phyloP scores from a whole-genome alignment of 2,888 invertebrate genomes.

The Trilocha varians region DNA sequence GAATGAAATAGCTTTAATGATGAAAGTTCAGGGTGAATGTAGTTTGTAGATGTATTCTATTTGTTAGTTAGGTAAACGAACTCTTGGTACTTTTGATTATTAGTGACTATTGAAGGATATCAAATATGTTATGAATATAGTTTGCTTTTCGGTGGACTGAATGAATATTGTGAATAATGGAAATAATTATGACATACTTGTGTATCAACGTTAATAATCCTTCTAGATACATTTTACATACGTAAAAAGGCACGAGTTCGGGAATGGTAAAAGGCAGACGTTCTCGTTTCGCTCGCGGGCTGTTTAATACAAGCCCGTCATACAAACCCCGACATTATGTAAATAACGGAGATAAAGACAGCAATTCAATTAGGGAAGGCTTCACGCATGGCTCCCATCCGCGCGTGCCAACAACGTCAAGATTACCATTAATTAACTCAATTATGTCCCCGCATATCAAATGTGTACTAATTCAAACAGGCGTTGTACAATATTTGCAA shows the following conservation, averaged over 20 bases:
- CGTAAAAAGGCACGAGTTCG: constrained; percentile 13
- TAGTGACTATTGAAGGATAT: too few species aligned
- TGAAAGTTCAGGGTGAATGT: too few species aligned
- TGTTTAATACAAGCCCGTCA: constrained; percentile 11
- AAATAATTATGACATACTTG: neutral
- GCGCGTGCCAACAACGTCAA: constrained; percentile 10
- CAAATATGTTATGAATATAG: too few species aligned
- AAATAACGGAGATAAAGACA: constrained; percentile 34
- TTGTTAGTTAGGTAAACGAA: too few species aligned
- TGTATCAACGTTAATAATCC: neutral
- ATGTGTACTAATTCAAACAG: constrained; percentile 7
- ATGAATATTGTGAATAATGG: too few species aligned
- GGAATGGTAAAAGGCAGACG: constrained; percentile 6
- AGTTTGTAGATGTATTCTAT: too few species aligned
- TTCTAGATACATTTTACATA: neutral
- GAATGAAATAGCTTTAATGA: too few species aligned
- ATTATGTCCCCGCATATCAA: constrained; percentile 17
- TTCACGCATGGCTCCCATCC: constrained; percentile 21
- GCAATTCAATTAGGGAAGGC: constrained; percentile 36
- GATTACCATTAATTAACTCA: constrained; percentile 20
- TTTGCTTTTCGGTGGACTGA: too few species aligned
- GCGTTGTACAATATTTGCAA: constrained; percentile 1
- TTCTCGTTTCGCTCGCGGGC: constrained; percentile 4
- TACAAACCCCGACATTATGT: constrained; percentile 22
- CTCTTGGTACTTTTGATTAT: too few species aligned